Percentiles rank a stretch among this genome's conserved stretches.
These are phyloP conservation scores for Cephus pulcher DNA, from an alignment of 2,888 invertebrate genomes.

Conservation along the genomic window DNA sequence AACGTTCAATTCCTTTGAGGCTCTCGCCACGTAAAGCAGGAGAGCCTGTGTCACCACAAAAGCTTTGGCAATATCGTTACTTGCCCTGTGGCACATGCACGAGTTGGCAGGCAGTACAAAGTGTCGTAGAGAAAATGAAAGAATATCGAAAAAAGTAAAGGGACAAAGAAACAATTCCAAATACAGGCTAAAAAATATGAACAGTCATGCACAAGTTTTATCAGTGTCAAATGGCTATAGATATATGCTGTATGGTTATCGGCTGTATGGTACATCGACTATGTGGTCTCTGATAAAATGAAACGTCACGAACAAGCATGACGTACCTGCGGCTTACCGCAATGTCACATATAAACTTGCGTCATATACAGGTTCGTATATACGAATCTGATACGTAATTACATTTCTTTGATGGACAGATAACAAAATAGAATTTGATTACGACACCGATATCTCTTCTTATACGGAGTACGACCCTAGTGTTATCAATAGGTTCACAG, in stretches of 20 bases:
- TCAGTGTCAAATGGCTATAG: not conserved
- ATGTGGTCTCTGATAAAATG: not conserved
- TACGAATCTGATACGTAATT: not conserved
- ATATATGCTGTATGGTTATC: not conserved
- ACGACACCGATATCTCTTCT: not conserved
- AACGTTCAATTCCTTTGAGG: slow-evolving; percentile 15
- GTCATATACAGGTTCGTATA: not conserved
- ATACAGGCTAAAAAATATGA: not conserved
- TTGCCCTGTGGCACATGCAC: not conserved
- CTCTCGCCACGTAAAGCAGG: not conserved
- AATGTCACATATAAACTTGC: not conserved
- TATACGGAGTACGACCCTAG: not conserved
- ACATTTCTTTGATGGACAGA: not conserved
- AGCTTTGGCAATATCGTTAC: slow-evolving; percentile 2
- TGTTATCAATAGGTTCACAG: not conserved
- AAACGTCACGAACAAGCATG: not conserved
- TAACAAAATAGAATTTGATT: not conserved
- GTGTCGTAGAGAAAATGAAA: not conserved
- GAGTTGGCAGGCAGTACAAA: not conserved
- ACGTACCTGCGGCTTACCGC: not conserved
- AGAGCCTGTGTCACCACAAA: not conserved
- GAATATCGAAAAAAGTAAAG: not conserved
- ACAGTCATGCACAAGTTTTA: not conserved
- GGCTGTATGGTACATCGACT: not conserved
- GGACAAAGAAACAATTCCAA: not conserved